phyloP scores from a whole-genome alignment of 2,888 invertebrate genomes.

The Bellardia bayeri region DNA sequence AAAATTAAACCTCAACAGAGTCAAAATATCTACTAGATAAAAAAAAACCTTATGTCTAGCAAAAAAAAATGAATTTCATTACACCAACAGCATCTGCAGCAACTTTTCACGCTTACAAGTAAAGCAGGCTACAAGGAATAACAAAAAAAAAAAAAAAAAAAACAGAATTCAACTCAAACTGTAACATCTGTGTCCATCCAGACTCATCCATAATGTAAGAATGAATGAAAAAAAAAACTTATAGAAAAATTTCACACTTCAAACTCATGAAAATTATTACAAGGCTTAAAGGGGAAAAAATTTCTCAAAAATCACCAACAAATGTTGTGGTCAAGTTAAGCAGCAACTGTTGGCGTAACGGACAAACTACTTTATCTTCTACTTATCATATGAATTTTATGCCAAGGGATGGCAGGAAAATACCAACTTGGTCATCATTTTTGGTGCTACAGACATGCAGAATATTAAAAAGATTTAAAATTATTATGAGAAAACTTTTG shows the following conservation, averaged over 20 bases:
- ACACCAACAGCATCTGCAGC: constrained; percentile 51
- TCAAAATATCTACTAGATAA: constrained; percentile 18
- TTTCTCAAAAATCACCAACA: constrained; percentile 5
- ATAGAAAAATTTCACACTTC: constrained; percentile 59
- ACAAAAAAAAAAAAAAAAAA: background rate
- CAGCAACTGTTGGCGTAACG: constrained; percentile 68
- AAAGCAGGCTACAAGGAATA: constrained; percentile 7
- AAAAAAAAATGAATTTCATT: constrained; percentile 50
- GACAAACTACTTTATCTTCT: constrained; percentile 47
- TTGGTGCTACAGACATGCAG: constrained; percentile 30
- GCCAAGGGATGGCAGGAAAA: constrained; percentile 27
- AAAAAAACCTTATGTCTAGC: background rate
- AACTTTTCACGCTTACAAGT: constrained; percentile 28
- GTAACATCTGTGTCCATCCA: constrained; percentile 65
- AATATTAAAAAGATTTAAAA: constrained; percentile 65
- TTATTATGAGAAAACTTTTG: constrained; percentile 62
- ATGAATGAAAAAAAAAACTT: background rate
- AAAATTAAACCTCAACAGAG: constrained; percentile 51
- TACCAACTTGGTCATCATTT: constrained; percentile 48
- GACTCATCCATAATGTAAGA: constrained; percentile 25
- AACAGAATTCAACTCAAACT: constrained; percentile 5
- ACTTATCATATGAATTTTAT: background rate
- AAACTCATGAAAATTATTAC: constrained; percentile 55
- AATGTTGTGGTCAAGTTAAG: constrained; percentile 62
- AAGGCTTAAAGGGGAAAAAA: background rate